Base-by-base conservation (phyloP, 2,888 invertebrate species). In the Platerodrilus igneus region DNA sequence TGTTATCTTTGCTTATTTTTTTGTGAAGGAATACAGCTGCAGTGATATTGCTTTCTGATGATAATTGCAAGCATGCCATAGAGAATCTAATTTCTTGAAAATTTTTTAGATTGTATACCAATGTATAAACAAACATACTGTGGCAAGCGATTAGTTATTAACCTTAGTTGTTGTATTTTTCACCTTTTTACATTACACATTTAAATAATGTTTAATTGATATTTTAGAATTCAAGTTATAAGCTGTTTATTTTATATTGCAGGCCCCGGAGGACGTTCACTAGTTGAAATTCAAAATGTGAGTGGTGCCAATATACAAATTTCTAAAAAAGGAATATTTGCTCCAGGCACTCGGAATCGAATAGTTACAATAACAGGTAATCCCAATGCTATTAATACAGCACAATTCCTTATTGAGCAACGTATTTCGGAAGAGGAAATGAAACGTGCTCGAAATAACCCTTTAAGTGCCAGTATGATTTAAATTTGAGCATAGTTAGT, bases 231-330 rank as follows among this genome's bases (percentile, higher is more conserved):
- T 19, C 5, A 19, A 8, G 8, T 19, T n/a, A n/a, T n/a, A n/a
- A n/a, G n/a, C n/a, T n/a, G n/a, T n/a, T n/a, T n/a, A 16, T 32
- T 27, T 28, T 27, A 7, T 11, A 16, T 45, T 41, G 42, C 48
- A 83, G 83, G 88, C 66, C 94, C 93, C 56, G 94, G 92, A 66
- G 96, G 95, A 53, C 86, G 92, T 72, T 88, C 92, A 71, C 81
- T 96, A 68, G 88, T 93, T 64, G 95, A 96, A 78, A 91, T 96
- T 72, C 95, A 95, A 76, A 91, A 93, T 75, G 80, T 86, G 74
- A 93, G 92, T 67, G 93, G 94, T 70, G 93, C 95, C 71, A 93
- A 88, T 76, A 93, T 96, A 73, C 94, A 95, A 77, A 95, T 96
- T 75, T 93, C 93, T 58, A 95, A 95, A 80, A 95, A 95, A 76